Evolutionary conservation across 1,140 invertebrate genomes (phyloP).

Genomic region (Trichonephila inaurata): DNA sequence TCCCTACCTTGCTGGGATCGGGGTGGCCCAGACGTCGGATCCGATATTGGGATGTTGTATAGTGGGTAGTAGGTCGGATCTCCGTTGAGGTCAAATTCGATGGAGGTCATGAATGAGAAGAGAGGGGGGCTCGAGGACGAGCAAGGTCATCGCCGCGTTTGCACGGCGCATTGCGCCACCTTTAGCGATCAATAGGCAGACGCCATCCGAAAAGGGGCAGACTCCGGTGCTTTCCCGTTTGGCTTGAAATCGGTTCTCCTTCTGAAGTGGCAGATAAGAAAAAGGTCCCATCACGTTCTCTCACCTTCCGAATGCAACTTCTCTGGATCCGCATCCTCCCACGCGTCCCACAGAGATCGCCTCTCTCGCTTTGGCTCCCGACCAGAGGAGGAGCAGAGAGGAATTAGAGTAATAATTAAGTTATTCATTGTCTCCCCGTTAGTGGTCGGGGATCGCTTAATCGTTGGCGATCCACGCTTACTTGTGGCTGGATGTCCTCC

Average conservation of each 20-base stretch:
- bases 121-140: constrained; percentile 54
- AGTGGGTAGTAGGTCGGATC: not conserved
- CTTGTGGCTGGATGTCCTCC: not conserved
- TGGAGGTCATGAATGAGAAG: constrained; percentile 58
- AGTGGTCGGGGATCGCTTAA: constrained; percentile 28
- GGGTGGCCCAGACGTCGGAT: not conserved
- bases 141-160: constrained; percentile 70
- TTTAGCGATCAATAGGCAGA: constrained; percentile 71
- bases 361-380: not conserved
- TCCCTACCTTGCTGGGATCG: not conserved
- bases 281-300: constrained; percentile 11
- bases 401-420: constrained; percentile 48
- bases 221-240: constrained; percentile 50
- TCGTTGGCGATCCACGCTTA: not conserved
- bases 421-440: constrained; percentile 22
- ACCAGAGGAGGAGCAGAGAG: not conserved
- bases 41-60: not conserved
- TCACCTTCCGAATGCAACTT: not conserved
- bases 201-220: constrained; percentile 51
- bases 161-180: constrained; percentile 73
- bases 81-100: constrained; percentile 49
- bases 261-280: constrained; percentile 11
- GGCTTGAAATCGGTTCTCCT: constrained; percentile 43
- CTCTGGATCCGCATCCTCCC: not conserved
- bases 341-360: not conserved